Base-by-base conservation (phyloP, 2,888 invertebrate species). In the Drosophila subquinaria region DNA sequence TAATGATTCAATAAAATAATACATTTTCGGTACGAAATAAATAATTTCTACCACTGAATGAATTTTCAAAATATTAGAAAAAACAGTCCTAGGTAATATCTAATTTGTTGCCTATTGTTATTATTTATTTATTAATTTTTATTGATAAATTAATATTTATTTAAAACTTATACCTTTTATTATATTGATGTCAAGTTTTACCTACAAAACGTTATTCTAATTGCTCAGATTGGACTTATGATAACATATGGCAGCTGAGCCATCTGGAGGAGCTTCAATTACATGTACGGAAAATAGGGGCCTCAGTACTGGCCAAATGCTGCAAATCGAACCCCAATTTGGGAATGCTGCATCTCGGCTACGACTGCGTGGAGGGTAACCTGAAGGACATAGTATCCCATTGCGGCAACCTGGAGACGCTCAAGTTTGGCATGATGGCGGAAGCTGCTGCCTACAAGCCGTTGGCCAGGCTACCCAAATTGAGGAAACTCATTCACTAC, bases 281-380 rank as follows among this genome's bases (percentile, higher is more conserved):
- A 15, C 33, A 57, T 2, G 2, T 87, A 4, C 55, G 47, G 5
- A 67, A 67, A 42, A 55, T 79, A 6, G 6, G 5, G 0, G 5
- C 40, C 0, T 0, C 57, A 9, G n/a, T 45, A 35, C 51, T 84
- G 23, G 36, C 51, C 5, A 81, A 81, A 42, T 73, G 71, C 47
- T 89, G 88, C 59, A 87, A 76, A 17, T 38, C 71, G 1, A 87
- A 76, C 17, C 13, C 30, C 3, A 66, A 73, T n/a, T 60, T 84
- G 5, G 64, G 47, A 5, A 5, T 9, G 0, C 71, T 84, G 3
- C 60, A 81, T 13, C 51, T 84, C 0, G 69, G 79, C 11, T 84
- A 76, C 36, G 47, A 33, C 35, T 68, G 72, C 35, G 55, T 75
- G 0, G 51, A 52, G 13, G 48, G 64, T 6, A 67, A 63, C 33